Evolutionary conservation across 1,140 invertebrate species (phyloP).

Genomic region (Ostrea denselamellosa): DNA sequence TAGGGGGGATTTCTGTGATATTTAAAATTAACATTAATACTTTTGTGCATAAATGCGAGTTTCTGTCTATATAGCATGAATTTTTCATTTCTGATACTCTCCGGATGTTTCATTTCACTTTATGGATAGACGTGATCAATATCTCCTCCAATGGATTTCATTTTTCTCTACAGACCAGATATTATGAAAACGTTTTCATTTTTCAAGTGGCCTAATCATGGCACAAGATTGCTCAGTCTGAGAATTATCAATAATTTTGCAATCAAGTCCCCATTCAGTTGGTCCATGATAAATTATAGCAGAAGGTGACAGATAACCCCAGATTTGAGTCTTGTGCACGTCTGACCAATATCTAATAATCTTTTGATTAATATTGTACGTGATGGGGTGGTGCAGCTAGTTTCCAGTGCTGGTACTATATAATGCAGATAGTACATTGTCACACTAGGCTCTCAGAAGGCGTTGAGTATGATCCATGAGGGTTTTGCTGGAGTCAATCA

Average conservation of each 20-base stretch:
- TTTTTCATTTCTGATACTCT: slow-evolving; percentile 14
- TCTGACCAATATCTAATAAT: neutral
- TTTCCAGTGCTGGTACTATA: no score
- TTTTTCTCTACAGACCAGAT: neutral
- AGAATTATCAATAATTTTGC: neutral
- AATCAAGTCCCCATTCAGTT: slow-evolving; percentile 2
- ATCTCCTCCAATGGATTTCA: slow-evolving; percentile 21
- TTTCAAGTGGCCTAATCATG: neutral
- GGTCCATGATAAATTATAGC: neutral
- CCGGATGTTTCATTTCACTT: neutral
- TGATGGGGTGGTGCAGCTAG: no score
- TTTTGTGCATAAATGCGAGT: neutral
- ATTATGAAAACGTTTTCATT: slow-evolving; percentile 32
- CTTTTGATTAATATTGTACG: no score
- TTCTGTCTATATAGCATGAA: neutral
- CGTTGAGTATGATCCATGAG: no score
- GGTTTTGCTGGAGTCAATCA: no score
- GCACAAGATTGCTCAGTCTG: neutral
- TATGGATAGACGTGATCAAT: neutral
- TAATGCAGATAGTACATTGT: no score
- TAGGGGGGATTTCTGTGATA: no score
- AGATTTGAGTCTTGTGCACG: neutral
- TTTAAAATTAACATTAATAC: neutral
- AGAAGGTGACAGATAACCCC: neutral
- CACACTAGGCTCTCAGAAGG: no score